Base-by-base conservation (phyloP, 53 echinoderm and acorn worm genomes). In the Glandiceps talaboti region DNA sequence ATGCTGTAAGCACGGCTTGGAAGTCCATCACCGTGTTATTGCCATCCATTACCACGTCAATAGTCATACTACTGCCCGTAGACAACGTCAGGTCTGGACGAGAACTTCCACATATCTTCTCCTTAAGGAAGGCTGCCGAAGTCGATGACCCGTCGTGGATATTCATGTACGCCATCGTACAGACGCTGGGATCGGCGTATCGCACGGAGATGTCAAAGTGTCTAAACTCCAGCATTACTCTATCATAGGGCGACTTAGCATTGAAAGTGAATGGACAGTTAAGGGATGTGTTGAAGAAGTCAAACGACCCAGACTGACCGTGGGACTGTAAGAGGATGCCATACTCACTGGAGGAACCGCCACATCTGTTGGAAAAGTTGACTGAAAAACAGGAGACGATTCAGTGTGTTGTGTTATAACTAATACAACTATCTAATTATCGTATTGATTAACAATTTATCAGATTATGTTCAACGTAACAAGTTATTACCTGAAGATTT, bases 181-280 rank as follows among this genome's bases (percentile, higher is more conserved):
- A 28, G 27, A 6, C 29, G 76, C 12, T 6, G 27, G 12, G 76
- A 27, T 27, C 27, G 76, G 14, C 83, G 30, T 72, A 90, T 86
- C 90, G 83, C 30, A 84, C 80, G 64, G 73, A 82, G 73, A 90
- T 86, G 64, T 90, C 90, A 72, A 87, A 90, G 81, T 83, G 86
- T 27, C 86, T 74, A 77, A 90, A 90, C 77, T 90, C 90, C 0
- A 87, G 31, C 90, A 90, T 90, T 31, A 90, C 90, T 82, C 84
- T 77, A 26, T 78, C 45, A 31, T 78, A 86, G 28, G 86, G 86
- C 27, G 33, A 80, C 78, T 26, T 76, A 20, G 90, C 84, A 32
- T 81, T 74, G 27, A 90, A 81, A 32, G 78, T 32, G 84, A 86
- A 87, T 14, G 72, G 32, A 74, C 90, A 90, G 30, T 75, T 26